Evolutionary conservation across 2,888 invertebrate genomes (phyloP).

Genomic region (Thera britannica): DNA sequence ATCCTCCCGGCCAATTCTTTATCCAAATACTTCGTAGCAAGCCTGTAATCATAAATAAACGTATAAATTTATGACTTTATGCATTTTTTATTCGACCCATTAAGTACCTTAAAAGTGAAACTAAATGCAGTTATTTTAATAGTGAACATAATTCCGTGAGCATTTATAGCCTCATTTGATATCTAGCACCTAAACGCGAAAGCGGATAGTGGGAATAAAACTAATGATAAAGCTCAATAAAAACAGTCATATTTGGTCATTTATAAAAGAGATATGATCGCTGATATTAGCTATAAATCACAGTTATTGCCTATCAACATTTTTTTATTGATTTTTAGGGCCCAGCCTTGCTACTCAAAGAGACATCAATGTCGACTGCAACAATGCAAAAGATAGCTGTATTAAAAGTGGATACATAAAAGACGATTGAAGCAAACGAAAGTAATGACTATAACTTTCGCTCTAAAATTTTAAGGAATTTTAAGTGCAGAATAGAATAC

Average conservation of each 20-base stretch:
- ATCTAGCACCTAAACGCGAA: constrained; percentile 28
- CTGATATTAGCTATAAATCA: constrained; percentile 41
- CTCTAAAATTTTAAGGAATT: constrained; percentile 11
- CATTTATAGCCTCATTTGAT: constrained; percentile 31
- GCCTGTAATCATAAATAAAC: constrained; percentile 63
- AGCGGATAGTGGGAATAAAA: constrained; percentile 31
- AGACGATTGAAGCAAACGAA: constrained; percentile 14
- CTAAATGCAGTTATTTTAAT: constrained; percentile 42
- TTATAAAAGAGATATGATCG: constrained; percentile 37
- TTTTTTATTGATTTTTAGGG: constrained; percentile 39
- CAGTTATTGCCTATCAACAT: constrained; percentile 31
- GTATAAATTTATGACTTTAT: not conserved
- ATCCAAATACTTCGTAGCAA: constrained; percentile 94
- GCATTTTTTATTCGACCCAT: constrained; percentile 16
- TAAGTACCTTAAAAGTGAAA: constrained; percentile 41
- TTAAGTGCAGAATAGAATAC: not conserved
- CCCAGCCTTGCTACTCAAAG: constrained; percentile 28
- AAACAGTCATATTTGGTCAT: constrained; percentile 35
- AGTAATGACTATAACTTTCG: constrained; percentile 30
- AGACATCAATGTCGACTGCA: constrained; percentile 23
- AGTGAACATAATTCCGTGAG: constrained; percentile 36
- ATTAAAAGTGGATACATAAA: constrained; percentile 11
- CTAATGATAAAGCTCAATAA: constrained; percentile 26
- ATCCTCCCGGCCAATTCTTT: constrained; percentile 93
- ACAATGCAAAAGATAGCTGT: constrained; percentile 31